Base-by-base conservation (phyloP, 1,140 invertebrate species). In the Drosophila leontia region DNA sequence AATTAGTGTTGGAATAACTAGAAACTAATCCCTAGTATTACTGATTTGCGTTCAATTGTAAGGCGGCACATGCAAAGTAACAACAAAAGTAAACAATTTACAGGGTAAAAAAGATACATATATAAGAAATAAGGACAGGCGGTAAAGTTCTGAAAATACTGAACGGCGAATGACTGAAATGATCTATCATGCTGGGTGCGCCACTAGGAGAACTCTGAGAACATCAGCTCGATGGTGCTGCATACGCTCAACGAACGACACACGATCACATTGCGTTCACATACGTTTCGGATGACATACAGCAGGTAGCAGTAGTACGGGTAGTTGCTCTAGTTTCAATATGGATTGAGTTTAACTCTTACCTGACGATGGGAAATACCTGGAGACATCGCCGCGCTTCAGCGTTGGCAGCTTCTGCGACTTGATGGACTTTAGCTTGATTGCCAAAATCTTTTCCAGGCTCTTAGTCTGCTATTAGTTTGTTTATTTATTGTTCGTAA, bases 301-400 rank as follows among this genome's bases (percentile, higher is more conserved):
- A 64, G 57, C 39, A 29, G 67, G 67, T 68, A 70, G 67, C 63
- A 48, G 67, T 70, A 68, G 48, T 39, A 69, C 47, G 44, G 41
- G 51, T 72, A 50, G 51, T 72, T 72, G 67, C 69, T 72, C 69
- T 72, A 72, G 29, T 71, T 72, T 62, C 64, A 51, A 68, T 68
- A 69, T 44, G 67, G 69, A 75, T 78, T 75, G 60, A 64, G 65
- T 59, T 77, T 76, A 74, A 68, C 60, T 56, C 53, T 95, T 94
- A 97, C 96, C 96, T 95, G 96, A 94, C 85, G 96, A 96, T 80
- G 95, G 95, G 94, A 95, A 96, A 94, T 96, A 97, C 94, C 95
- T 95, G 93, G 95, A 94, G 93, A 96, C 95, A 91, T 94, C 94
- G 93, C 95, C 95, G 93, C 96, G 94, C 94, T 96, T 96, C 92